phyloP scores from a whole-genome alignment of 2,113 vertebrate genomes.

The Aspidoscelis tigris region DNA sequence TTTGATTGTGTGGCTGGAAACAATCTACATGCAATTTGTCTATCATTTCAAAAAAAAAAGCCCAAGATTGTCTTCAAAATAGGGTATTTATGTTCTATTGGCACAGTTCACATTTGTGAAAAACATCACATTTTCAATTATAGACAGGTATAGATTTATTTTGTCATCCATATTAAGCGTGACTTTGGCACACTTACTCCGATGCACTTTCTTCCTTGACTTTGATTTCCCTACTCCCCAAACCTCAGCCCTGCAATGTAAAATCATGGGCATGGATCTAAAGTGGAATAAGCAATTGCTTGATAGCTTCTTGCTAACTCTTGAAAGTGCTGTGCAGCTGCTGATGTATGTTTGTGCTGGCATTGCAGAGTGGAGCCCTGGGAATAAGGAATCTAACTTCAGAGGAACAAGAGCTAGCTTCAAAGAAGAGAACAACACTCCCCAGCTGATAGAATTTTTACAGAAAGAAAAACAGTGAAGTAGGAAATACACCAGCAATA shows the following conservation, averaged over 20 bases:
- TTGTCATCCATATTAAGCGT: conserved; percentile 7
- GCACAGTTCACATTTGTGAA: neutral
- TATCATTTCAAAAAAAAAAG: neutral
- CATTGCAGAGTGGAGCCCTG: conserved; percentile 74
- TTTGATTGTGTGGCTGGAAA: no score
- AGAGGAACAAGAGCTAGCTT: conserved; percentile 84
- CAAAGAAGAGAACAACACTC: conserved; percentile 80
- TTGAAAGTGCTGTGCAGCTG: conserved; percentile 76
- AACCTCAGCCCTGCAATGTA: conserved; percentile 47
- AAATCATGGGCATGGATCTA: conserved; percentile 58
- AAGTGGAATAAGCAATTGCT: conserved; percentile 69
- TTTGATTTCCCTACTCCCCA: conserved; percentile 43
- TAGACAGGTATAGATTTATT: conserved; percentile 4
- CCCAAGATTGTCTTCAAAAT: neutral
- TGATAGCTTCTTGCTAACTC: conserved; percentile 68
- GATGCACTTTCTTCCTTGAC: conserved; percentile 56
- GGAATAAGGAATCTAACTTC: conserved; percentile 82
- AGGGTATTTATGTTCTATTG: neutral
- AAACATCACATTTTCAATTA: conserved; percentile 29
- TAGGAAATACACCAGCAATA: conserved; percentile 74
- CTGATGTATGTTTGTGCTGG: conserved; percentile 82
- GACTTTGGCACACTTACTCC: conserved; percentile 28
- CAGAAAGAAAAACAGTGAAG: conserved; percentile 80
- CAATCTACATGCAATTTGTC: no score
- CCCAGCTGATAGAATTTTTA: conserved; percentile 78